Base-by-base conservation (phyloP, 2,113 vertebrate genomes). In the Ahaetulla prasina region DNA sequence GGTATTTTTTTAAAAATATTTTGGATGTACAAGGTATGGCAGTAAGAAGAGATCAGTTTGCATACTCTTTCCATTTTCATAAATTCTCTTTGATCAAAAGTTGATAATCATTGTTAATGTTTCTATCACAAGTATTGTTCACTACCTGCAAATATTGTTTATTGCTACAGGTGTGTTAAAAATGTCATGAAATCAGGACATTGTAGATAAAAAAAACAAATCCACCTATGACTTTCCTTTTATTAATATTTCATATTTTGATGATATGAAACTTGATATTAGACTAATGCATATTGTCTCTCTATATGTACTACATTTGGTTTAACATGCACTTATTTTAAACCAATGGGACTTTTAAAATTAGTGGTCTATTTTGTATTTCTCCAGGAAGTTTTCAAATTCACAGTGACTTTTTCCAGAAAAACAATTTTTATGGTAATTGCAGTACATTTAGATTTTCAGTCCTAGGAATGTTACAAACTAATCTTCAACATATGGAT, bases 11-110 rank as follows among this genome's bases (percentile, higher is more conserved):
- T 10, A 74, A 39, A 84, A 23, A 23, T 89, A 20, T 85, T 89
- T 85, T 85, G 52, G 43, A 57, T 84, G 43, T 35, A 45, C 45
- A 91, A 63, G 43, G 8, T 45, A n/a, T 49, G 12, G 18, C 22
- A 96, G 96, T 96, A 96, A 96, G 96, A 91, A 54, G 14, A 35
- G n/a, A 23, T 85, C 8, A 84, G 2, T 91, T 94, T 85, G 47
- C 30, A 14, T 94, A 39, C 8, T 90, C 87, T 94, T 88, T 10
- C 52, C 0, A 0, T 93, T 95, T 91, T 86, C 2, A 49, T 84
- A 0, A 25, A 35, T 91, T 93, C 93, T 89, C 23, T 90, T 94
- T 92, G 57, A 89, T 22, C 5, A 5, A 5, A 88, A 94, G 85
- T 87, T 97, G 92, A 96, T 52, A 49, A 50, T 93, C 89, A 55